phyloP scores from a whole-genome alignment of 2,888 invertebrate genomes.

The Antheraea yamamai region DNA sequence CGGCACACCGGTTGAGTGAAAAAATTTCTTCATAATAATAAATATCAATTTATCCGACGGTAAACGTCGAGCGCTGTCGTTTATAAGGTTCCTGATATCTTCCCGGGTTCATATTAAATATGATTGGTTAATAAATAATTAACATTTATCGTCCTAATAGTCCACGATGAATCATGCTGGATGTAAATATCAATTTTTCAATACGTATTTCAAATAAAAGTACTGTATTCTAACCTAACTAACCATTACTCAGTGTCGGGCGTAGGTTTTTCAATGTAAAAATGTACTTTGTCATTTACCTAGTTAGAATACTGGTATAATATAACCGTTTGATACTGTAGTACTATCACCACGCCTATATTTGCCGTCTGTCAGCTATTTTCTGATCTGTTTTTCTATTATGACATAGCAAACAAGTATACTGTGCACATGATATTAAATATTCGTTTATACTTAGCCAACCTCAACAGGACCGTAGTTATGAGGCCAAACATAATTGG shows the following conservation, averaged over 20 bases:
- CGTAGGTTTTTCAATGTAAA: too few species aligned
- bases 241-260: too few species aligned
- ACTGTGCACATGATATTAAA: too few species aligned
- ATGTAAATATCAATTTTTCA: background rate
- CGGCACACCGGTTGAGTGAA: conserved; percentile 39
- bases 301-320: background rate
- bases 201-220: background rate
- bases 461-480: too few species aligned
- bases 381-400: too few species aligned
- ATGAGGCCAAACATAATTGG: too few species aligned
- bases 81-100: conserved; percentile 37
- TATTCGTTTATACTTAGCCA: too few species aligned
- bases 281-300: too few species aligned
- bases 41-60: conserved; percentile 53
- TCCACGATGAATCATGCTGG: background rate
- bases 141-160: background rate
- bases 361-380: background rate
- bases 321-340: background rate
- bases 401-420: too few species aligned
- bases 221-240: background rate
- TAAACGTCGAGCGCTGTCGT: conserved; percentile 33
- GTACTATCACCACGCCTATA: background rate
- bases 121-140: conserved; percentile 31
- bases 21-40: conserved; percentile 50
- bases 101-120: conserved; percentile 38